Conservation (phyloP, 2,113 vertebrate genomes). For the Ornithorhynchus anatinus region DNA sequence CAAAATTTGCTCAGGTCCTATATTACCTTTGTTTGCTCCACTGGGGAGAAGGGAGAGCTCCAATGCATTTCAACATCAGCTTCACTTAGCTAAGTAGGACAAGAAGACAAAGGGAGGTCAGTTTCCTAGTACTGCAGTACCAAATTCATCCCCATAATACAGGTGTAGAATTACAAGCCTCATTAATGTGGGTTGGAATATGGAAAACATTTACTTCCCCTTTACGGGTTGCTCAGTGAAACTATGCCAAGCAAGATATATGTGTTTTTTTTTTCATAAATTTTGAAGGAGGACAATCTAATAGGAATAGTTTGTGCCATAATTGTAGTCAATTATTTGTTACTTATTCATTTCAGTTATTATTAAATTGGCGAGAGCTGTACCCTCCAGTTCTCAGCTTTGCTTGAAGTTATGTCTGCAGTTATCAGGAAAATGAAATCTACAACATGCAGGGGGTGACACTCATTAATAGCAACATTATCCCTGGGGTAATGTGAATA, state of each 20-base stretch:
- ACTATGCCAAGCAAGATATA: neutral
- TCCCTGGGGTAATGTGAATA: neutral
- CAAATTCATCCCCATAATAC: no score
- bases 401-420: neutral
- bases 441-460: neutral
- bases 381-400: slow-evolving; percentile 10
- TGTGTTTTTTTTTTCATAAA: neutral
- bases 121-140: no score
- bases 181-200: no score
- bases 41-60: no score
- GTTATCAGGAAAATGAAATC: neutral
- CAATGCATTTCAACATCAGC: no score
- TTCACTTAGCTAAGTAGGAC: no score
- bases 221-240: neutral
- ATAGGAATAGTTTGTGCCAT: neutral
- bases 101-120: no score
- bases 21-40: no score
- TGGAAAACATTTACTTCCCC: neutral
- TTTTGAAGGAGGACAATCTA: neutral
- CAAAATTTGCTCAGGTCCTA: no score
- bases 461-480: neutral
- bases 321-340: neutral
- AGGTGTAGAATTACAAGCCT: no score
- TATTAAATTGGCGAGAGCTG: neutral
- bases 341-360: slow-evolving; percentile 3